Percentiles rank a stretch among this genome's conserved stretches.
Evolutionary conservation across 2,888 invertebrate species (phyloP).

Genomic region (Ochlodes sylvanus): DNA sequence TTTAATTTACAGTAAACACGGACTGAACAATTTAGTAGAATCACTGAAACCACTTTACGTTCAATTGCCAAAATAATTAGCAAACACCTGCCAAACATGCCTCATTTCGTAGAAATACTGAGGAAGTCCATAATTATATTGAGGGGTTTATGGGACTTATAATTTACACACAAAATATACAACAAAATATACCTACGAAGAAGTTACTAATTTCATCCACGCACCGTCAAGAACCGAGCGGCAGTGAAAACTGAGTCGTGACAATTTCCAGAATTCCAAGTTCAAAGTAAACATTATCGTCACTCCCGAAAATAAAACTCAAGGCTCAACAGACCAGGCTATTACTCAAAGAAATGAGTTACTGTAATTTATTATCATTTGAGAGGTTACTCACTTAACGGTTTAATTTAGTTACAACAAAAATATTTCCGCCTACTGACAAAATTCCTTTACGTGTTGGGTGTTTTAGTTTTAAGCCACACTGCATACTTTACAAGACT

Average conservation of each 20-base stretch:
- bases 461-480: neutral
- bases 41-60: too few species aligned
- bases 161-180: too few species aligned
- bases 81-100: too few species aligned
- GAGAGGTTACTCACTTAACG: constrained; percentile 10
- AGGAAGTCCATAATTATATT: too few species aligned
- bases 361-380: constrained; percentile 23
- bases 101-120: too few species aligned
- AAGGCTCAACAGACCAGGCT: constrained; percentile 42
- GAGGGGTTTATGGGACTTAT: too few species aligned
- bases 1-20: too few species aligned
- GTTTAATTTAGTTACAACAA: constrained; percentile 2
- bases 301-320: constrained; percentile 48
- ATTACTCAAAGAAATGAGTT: constrained; percentile 43
- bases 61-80: too few species aligned
- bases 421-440: constrained; percentile 5
- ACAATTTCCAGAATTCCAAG: constrained; percentile 34
- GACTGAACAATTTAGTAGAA: too few species aligned
- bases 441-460: neutral
- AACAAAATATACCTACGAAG: neutral
- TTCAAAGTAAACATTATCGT: constrained; percentile 41
- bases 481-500: too few species aligned
- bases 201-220: neutral
- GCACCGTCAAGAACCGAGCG: neutral
- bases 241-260: constrained; percentile 12